Evolutionary conservation across 2,113 vertebrate species (phyloP).

Genomic region (Grammomys surdaster): DNA sequence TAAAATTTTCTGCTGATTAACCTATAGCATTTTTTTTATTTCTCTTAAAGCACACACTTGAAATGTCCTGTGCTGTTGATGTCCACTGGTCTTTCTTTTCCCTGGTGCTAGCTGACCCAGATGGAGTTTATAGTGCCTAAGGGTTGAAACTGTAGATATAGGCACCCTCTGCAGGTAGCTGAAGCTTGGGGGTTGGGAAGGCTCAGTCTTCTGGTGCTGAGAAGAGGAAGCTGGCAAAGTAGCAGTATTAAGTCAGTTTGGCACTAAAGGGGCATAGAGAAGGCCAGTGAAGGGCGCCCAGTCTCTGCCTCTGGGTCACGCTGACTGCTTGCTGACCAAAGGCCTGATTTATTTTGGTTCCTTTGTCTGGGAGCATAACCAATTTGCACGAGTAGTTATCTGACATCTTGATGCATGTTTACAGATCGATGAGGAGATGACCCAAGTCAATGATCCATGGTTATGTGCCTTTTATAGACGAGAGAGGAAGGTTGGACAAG

Average conservation of each 20-base stretch:
- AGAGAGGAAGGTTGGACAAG: background rate
- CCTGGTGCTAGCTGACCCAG: background rate
- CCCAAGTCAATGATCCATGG: background rate
- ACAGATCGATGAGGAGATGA: constrained; percentile 29
- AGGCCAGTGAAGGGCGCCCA: background rate
- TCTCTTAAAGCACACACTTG: background rate
- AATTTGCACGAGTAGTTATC: constrained; percentile 26
- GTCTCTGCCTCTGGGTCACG: constrained; percentile 35
- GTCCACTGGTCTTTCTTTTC: background rate
- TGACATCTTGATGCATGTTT: constrained; percentile 52
- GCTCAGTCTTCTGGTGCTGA: background rate
- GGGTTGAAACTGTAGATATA: background rate
- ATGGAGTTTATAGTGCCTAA: background rate
- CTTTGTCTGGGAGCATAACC: constrained; percentile 50
- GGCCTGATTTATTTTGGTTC: constrained; percentile 62
- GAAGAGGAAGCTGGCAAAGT: background rate
- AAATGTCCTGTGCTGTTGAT: background rate
- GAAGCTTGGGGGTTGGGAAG: background rate
- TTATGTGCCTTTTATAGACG: background rate
- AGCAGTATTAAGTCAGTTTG: background rate
- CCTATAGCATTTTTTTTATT: background rate
- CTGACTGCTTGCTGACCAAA: background rate
- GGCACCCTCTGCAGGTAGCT: background rate
- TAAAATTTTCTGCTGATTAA: background rate
- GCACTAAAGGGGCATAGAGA: background rate